Evolutionary conservation across 1,140 invertebrate genomes (phyloP).

Genomic region (Batillaria attramentaria): DNA sequence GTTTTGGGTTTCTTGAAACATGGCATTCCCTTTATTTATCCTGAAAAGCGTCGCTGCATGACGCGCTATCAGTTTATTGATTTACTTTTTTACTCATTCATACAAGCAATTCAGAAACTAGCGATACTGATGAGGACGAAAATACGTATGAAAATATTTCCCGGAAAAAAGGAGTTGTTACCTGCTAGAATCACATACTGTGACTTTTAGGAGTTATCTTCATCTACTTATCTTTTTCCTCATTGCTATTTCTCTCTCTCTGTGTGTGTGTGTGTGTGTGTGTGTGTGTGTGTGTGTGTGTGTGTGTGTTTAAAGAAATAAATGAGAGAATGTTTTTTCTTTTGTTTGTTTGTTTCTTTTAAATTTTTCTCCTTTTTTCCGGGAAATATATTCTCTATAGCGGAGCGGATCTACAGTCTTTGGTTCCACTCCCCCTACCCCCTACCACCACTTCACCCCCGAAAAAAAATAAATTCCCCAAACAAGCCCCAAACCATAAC

Average conservation of each 20-base stretch:
- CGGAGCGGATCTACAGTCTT: neutral
- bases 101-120: too few species aligned
- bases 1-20: too few species aligned
- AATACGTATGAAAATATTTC: too few species aligned
- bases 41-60: too few species aligned
- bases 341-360: neutral
- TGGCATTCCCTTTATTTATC: too few species aligned
- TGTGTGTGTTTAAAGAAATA: neutral
- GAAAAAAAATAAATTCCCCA: neutral
- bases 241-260: neutral
- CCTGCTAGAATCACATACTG: neutral
- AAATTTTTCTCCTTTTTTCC: neutral
- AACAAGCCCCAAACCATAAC: neutral
- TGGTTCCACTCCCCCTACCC: too few species aligned
- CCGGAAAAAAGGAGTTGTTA: too few species aligned
- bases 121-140: too few species aligned
- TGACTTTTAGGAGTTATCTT: neutral
- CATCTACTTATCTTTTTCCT: too few species aligned
- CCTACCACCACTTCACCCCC: too few species aligned
- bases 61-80: neutral
- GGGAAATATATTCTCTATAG: neutral
- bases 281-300: constrained; percentile 6
- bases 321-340: neutral
- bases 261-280: constrained; percentile 1
- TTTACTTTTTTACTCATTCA: too few species aligned